phyloP scores from a whole-genome alignment of 2,888 invertebrate genomes.

The Mermis nigrescens region DNA sequence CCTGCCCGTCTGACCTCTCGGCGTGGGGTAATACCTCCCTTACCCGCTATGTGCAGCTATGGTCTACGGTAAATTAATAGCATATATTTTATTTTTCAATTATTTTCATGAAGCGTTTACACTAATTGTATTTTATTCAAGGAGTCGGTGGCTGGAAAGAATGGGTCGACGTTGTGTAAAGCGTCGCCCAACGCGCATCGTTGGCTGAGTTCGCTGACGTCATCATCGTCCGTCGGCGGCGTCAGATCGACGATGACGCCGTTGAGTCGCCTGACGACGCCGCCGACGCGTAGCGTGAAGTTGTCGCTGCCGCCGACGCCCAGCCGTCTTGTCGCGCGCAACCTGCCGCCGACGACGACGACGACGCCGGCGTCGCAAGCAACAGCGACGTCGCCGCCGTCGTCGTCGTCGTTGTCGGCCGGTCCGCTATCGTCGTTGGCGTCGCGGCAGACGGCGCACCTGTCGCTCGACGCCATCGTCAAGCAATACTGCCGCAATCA shows the following conservation, averaged over 20 bases:
- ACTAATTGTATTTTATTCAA: too few species aligned
- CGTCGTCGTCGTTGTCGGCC: not conserved
- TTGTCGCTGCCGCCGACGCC: not conserved
- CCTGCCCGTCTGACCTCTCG: too few species aligned
- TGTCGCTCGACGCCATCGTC: conserved; percentile 67
- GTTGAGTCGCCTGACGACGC: not conserved
- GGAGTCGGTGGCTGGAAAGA: too few species aligned
- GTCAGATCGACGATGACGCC: not conserved
- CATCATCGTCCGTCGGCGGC: not conserved
- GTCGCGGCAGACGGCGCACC: not conserved
- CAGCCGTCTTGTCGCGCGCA: not conserved
- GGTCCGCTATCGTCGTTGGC: not conserved
- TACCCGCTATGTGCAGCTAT: too few species aligned
- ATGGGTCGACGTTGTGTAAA: too few species aligned
- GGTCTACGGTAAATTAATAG: too few species aligned
- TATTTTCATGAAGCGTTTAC: too few species aligned
- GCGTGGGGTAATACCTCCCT: too few species aligned
- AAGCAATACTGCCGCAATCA: conserved; percentile 90
- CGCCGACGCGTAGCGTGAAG: not conserved
- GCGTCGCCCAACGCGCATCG: too few species aligned
- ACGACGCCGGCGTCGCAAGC: not conserved
- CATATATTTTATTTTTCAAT: too few species aligned
- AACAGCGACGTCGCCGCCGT: not conserved
- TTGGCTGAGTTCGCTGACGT: too few species aligned
- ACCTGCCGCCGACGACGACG: not conserved